Base-by-base conservation (phyloP, 2,113 vertebrate genomes). In the Lagenorhynchus albirostris region DNA sequence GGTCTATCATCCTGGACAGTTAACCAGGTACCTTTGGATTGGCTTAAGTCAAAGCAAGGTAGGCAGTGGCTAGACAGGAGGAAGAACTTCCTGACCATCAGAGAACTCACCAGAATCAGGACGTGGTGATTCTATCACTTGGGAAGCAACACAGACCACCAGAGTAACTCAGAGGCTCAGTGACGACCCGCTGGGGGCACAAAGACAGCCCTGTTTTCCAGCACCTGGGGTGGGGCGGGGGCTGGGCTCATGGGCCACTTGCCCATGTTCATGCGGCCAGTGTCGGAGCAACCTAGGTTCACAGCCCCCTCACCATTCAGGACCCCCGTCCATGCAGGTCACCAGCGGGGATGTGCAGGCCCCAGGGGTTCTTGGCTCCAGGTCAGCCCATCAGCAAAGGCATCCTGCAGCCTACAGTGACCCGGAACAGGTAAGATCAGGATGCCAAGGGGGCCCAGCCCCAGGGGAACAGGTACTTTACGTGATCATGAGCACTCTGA, bases 381-480 rank as follows among this genome's bases (percentile, higher is more conserved):
- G 99, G 99, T 85, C 99, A 98, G 55, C 99, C 99, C 21, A 98
- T 99, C 86, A 99, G 99, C 77, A 99, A 99, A 89, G 99, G 99
- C 82, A 98, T 98, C 55, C 99, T 99, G 6, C 92, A 97, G 29
- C 99, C 99, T 9, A 98, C 97, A 0, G 98, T 99, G 83, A 29
- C 98, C 67, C 99, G 99, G 99, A 99, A 98, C 91, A 99, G 99
- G 99, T 99, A 98, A 87, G 98, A 9, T 20, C 44, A 20, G 74
- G 73, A 77, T 31, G 5, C 15, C 7, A 8, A 31, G 26, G 73
- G 41, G 41, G 25, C 26, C 14, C 26, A 53, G 50, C 73, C 31
- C 15, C 73, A 11, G 63, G 83, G 62, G 13, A 36, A 68, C 8
- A 36, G 83, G 14, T 5, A n/a, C 12, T 53, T 36, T 5, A 38